These are phyloP conservation scores for Sparus aurata DNA, from an alignment of 2,797 vertebrate species.

Conservation along the genomic window DNA sequence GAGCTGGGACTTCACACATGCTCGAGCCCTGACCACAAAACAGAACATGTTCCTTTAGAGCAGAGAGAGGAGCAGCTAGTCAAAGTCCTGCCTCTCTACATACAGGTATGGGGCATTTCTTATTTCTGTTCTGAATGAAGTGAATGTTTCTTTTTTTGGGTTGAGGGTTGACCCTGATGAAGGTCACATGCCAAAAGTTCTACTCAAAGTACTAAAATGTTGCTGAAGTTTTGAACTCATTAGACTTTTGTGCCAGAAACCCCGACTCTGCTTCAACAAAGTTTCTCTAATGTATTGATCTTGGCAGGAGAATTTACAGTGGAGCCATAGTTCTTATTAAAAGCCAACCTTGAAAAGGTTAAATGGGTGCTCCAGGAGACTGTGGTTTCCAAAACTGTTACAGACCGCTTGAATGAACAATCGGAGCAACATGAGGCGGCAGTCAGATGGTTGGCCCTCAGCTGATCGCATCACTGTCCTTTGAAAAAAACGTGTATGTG, in stretches of 20 bases:
- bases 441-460: slow-evolving; percentile 61
- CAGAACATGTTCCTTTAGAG: slow-evolving; percentile 28
- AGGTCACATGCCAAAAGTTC: too few species aligned
- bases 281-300: not conserved
- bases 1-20: slow-evolving; percentile 61
- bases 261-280: too few species aligned
- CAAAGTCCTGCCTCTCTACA: slow-evolving; percentile 77
- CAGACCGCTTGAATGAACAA: slow-evolving; percentile 14
- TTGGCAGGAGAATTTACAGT: slow-evolving; percentile 2
- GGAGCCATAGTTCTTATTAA: not conserved
- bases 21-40: slow-evolving; percentile 37
- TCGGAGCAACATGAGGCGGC: slow-evolving; percentile 21
- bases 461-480: slow-evolving; percentile 38
- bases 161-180: too few species aligned
- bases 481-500: not conserved
- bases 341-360: slow-evolving; percentile 5
- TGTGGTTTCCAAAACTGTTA: slow-evolving; percentile 5
- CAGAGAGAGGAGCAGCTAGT: slow-evolving; percentile 69
- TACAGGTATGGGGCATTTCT: slow-evolving; percentile 75
- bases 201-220: too few species aligned
- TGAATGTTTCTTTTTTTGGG: not conserved
- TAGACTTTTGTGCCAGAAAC: too few species aligned
- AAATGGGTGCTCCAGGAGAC: not conserved
- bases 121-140: not conserved
- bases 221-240: too few species aligned